Evolutionary conservation across 2,888 invertebrate genomes (phyloP).

Genomic region (Lasius platythorax): DNA sequence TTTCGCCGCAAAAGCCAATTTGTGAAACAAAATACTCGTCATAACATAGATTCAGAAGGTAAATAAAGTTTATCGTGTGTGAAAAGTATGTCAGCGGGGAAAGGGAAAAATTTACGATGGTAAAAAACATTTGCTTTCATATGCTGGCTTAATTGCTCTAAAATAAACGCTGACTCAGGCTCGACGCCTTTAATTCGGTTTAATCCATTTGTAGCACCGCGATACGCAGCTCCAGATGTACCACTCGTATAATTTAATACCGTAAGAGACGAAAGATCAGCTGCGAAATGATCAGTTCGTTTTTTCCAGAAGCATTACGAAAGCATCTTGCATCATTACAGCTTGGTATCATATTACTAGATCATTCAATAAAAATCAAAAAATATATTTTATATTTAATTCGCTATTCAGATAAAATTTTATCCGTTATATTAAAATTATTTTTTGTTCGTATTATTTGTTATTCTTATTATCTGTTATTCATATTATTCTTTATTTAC

Average conservation of each 20-base stretch:
- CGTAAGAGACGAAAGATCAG: constrained; percentile 10
- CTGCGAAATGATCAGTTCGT: constrained; percentile 24
- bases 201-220: constrained; percentile 70
- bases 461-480: not conserved
- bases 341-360: not conserved
- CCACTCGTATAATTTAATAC: constrained; percentile 45
- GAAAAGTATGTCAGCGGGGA: not conserved
- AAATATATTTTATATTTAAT: not conserved
- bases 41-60: not conserved
- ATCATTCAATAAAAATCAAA: not conserved
- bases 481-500: constrained; percentile 1
- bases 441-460: not conserved
- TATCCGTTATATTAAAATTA: not conserved
- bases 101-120: not conserved
- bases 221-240: constrained; percentile 50
- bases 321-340: not conserved
- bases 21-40: not conserved
- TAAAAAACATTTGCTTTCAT: constrained; percentile 24
- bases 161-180: constrained; percentile 77
- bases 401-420: not conserved
- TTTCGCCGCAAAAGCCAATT: not conserved
- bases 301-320: not conserved
- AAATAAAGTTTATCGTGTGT: not conserved
- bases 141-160: constrained; percentile 75
- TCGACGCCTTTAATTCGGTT: constrained; percentile 68